Conservation (phyloP, 2,888 invertebrate species). For the Aspidapion aeneum region DNA sequence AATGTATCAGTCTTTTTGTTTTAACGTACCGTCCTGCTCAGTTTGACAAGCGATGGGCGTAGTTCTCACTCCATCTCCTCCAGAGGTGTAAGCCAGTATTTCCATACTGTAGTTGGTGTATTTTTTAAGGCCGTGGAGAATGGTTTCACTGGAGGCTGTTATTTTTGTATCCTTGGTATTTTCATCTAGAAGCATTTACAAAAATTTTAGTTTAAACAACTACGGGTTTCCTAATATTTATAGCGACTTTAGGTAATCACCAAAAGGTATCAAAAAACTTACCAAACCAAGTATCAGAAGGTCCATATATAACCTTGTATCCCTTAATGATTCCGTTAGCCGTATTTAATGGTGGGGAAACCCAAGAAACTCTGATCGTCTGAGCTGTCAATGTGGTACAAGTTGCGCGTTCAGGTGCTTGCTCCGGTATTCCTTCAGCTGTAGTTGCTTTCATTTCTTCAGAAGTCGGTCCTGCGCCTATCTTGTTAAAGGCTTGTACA, state of each 20-base stretch:
- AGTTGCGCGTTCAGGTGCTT: constrained; percentile 86
- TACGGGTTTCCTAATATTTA: background rate
- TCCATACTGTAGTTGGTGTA: constrained; percentile 97
- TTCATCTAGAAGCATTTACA: constrained; percentile 79
- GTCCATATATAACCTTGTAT: constrained; percentile 91
- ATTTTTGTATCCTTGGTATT: constrained; percentile 89
- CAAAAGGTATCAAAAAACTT: constrained; percentile 34
- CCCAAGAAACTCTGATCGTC: constrained; percentile 92
- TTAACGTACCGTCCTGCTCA: constrained; percentile 90
- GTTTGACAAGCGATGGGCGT: constrained; percentile 89
- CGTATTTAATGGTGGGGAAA: constrained; percentile 85
- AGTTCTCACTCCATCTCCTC: constrained; percentile 90
- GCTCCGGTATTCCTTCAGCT: constrained; percentile 90
- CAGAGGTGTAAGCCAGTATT: constrained; percentile 90
- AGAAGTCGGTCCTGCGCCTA: constrained; percentile 89
- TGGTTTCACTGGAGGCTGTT: constrained; percentile 88
- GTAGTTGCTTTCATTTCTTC: constrained; percentile 88
- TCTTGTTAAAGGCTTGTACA: constrained; percentile 92
- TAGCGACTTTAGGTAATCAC: background rate
- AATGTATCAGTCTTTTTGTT: too few species aligned
- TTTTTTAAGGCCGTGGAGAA: constrained; percentile 89
- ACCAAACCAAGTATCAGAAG: constrained; percentile 91
- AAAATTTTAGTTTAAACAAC: constrained; percentile 16
- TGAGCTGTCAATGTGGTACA: constrained; percentile 93
- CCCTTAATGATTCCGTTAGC: constrained; percentile 95